phyloP scores from a whole-genome alignment of 2,113 vertebrate species.

The Nothobranchius kuhntae region DNA sequence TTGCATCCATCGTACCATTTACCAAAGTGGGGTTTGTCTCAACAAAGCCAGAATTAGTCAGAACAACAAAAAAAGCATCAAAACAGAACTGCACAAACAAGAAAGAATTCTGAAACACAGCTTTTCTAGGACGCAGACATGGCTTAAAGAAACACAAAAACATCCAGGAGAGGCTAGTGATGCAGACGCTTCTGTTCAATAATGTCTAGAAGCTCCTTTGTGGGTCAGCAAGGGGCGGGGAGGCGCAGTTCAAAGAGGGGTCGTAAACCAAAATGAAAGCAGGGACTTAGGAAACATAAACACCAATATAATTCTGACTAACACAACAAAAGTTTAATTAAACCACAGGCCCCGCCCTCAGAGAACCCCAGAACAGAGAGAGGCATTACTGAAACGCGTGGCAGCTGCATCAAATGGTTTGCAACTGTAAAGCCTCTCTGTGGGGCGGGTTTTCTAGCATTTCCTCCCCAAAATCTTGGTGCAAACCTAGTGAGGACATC shows the following conservation, averaged over 20 bases:
- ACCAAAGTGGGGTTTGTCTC: too few relatives aligned
- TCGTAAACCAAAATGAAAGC: slow-evolving; percentile 75
- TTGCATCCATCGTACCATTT: slow-evolving; percentile 56
- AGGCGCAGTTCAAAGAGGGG: slow-evolving; percentile 64
- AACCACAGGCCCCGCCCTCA: slow-evolving; percentile 28
- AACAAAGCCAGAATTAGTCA: slow-evolving; percentile 1
- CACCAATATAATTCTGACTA: slow-evolving; percentile 62
- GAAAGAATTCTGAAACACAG: neutral
- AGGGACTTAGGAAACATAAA: slow-evolving; percentile 71
- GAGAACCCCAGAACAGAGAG: slow-evolving; percentile 20
- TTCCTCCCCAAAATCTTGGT: neutral
- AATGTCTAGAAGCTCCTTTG: slow-evolving; percentile 68
- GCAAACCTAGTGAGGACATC: neutral
- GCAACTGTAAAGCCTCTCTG: neutral
- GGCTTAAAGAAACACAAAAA: neutral
- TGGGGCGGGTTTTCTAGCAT: neutral
- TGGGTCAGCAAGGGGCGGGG: slow-evolving; percentile 37
- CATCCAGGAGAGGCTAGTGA: neutral
- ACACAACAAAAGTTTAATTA: slow-evolving; percentile 71
- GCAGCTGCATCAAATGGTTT: neutral
- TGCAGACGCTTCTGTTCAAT: slow-evolving; percentile 34
- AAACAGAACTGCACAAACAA: slow-evolving; percentile 1
- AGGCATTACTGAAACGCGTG: neutral
- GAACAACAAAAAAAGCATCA: neutral
- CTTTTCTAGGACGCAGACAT: too few relatives aligned